Percentiles rank a stretch among this genome's conserved stretches.
Conservation (phyloP, 1,140 invertebrate species). For the Pseudomyrmex flavicornis region DNA sequence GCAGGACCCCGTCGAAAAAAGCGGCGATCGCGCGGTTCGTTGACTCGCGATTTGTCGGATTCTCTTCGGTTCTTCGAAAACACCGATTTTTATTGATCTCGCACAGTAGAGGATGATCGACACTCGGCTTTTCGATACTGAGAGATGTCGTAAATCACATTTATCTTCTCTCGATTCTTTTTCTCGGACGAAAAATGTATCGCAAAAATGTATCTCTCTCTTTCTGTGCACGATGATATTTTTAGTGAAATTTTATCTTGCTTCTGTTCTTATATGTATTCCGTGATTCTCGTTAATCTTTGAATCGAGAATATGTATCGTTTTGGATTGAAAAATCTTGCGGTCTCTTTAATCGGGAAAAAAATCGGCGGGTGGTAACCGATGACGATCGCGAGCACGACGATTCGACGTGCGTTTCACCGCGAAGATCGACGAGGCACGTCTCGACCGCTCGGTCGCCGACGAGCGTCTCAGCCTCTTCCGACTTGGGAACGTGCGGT, state of each 20-base stretch:
- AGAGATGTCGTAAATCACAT: constrained; percentile 26
- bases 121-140: neutral
- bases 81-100: neutral
- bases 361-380: constrained; percentile 16
- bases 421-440: constrained; percentile 41
- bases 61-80: constrained; percentile 7
- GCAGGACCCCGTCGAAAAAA: neutral
- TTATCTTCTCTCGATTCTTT: neutral
- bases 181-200: neutral
- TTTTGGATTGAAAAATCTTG: neutral
- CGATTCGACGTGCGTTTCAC: constrained; percentile 49
- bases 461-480: constrained; percentile 57
- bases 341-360: neutral
- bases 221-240: neutral
- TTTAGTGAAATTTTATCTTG: constrained; percentile 6
- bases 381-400: constrained; percentile 57
- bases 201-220: too few relatives aligned
- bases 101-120: constrained; percentile 19
- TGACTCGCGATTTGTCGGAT: neutral
- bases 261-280: neutral
- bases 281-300: neutral
- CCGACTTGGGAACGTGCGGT: constrained; percentile 45
- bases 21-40: neutral
- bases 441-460: constrained; percentile 59
- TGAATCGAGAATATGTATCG: too few relatives aligned